These are phyloP conservation scores for Pipra filicauda DNA, from an alignment of 2,113 vertebrate genomes.

Conservation along the genomic window DNA sequence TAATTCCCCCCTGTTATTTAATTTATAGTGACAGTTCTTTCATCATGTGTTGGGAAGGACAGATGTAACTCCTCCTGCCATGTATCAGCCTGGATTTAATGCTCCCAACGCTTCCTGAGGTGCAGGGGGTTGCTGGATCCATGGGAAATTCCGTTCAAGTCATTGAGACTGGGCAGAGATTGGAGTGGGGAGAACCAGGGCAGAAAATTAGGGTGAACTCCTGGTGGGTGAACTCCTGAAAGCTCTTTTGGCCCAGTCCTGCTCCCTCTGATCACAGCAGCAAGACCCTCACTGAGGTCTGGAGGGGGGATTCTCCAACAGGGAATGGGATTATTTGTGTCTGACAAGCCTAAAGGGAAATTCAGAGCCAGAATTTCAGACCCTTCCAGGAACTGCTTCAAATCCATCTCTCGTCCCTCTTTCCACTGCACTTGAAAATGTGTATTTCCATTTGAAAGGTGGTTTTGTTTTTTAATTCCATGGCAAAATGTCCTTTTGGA, in stretches of 20 bases:
- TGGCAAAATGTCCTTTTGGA: background rate
- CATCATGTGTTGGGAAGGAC: background rate
- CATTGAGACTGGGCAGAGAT: fast-evolving
- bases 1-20: background rate
- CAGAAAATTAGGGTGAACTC: background rate
- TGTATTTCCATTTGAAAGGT: background rate
- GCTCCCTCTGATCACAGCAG: background rate
- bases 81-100: background rate
- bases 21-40: background rate
- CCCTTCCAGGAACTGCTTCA: background rate
- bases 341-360: background rate
- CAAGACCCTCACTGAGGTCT: background rate
- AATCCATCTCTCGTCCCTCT: background rate
- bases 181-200: background rate
- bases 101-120: background rate
- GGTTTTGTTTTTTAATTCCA: background rate
- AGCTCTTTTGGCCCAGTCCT: background rate
- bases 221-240: background rate
- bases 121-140: background rate
- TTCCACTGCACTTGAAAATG: background rate
- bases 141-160: background rate
- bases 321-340: background rate
- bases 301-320: background rate
- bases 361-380: background rate
- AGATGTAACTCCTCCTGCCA: background rate